Evolutionary conservation across 2,888 invertebrate genomes (phyloP), one percentile per base, ranked within the genome.

Genomic region (Netelia virgata): DNA sequence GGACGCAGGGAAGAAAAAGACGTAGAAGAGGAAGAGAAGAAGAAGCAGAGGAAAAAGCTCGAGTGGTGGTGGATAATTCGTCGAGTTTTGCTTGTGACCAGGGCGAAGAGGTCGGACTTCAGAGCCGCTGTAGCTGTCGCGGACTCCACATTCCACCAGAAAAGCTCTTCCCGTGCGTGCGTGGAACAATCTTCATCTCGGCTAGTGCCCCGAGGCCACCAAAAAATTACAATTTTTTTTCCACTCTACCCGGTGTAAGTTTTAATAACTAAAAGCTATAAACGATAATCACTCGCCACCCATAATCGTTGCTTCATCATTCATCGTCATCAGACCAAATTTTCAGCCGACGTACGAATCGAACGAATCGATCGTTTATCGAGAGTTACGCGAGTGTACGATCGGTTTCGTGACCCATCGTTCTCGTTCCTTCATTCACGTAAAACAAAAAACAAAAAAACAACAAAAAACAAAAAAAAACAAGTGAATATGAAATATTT

Each of bases 121-220:
- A 96, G 96, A 96, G 95, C 95, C 95, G 95, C 95, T 95, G 94
- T 94, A 95, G 95, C 95, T 95, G 95, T 95, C 95, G 96, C 95
- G 95, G 95, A 95, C 95, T 95, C 95, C 95, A 95, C 95, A 96
- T 95, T 95, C 95, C 95, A 95, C 95, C 95, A 94, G 92, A 88
- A 88, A 89, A 89, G 89, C 88, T 89, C 88, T 88, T 89, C 87
- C 86, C 83, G 90, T 89, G 90, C 89, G 90, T 88, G 87, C 87
- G 86, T 88, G 72, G 85, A 90, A 85, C 81, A 85, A 85, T 87
- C 87, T 88, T 88, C 87, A 70, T 83, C 87, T 89, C 90, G 90
- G 88, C 89, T 85, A 87, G 84, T 88, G 88, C 84, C 88, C 87
- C 89, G 89, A 90, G 89, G 89, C 87, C 84, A 85, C 74, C 68